A percentile compares a stretch with the other conserved stretches of the same genome.
Conservation (phyloP, 2,797 vertebrate species). For the Emydoidea blandingii region DNA sequence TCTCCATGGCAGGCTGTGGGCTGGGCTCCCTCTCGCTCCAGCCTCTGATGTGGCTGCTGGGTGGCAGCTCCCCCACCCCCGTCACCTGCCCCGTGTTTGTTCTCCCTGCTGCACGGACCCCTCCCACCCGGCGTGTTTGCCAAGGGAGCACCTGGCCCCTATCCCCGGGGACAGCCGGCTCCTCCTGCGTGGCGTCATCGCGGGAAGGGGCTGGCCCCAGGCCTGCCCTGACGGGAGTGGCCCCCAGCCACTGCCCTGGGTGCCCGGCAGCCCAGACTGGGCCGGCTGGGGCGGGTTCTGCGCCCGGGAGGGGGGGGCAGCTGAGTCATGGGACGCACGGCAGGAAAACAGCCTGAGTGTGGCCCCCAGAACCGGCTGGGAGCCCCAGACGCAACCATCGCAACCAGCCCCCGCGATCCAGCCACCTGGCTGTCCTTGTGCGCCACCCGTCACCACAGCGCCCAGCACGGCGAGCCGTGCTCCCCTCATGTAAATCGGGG, state of each 20-base stretch:
- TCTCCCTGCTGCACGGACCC: not conserved
- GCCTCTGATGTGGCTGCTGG: not conserved
- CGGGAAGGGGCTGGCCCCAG: not conserved
- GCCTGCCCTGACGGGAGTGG: not conserved
- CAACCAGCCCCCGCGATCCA: not conserved
- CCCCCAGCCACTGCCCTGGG: no score
- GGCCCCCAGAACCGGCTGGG: not conserved
- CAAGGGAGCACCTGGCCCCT: not conserved
- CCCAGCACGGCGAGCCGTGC: no score
- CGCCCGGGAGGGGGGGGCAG: not conserved
- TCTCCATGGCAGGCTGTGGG: not conserved
- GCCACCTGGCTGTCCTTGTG: not conserved
- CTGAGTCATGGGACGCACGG: no score
- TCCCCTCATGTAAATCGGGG: no score
- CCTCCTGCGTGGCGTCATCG: not conserved
- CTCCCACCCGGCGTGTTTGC: not conserved
- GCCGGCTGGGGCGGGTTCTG: not conserved
- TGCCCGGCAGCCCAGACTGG: not conserved
- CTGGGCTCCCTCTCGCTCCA: not conserved
- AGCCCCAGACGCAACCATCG: not conserved
- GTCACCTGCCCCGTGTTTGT: not conserved
- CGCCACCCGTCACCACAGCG: no score
- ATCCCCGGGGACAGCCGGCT: not conserved
- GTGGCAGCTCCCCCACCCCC: accelerated
- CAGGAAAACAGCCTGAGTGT: not conserved